Percentiles rank a stretch among this genome's conserved stretches.
These are phyloP conservation scores for Opisthocomus hoazin DNA, from an alignment of 2,113 vertebrate genomes.

Conservation along the genomic window DNA sequence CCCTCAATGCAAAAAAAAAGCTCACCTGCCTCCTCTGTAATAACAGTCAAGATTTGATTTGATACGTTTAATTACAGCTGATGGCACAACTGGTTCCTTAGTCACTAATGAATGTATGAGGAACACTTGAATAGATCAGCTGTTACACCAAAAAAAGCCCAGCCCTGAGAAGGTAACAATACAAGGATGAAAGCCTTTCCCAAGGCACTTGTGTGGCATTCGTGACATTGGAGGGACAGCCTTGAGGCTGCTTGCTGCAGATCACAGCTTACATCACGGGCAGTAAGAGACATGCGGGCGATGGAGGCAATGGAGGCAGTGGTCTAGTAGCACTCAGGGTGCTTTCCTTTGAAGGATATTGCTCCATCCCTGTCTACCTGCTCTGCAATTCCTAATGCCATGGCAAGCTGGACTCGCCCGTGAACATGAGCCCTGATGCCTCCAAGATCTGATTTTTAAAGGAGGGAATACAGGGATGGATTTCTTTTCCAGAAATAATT, in stretches of 20 bases:
- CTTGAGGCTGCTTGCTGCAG: too few species aligned
- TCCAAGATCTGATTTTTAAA: not conserved
- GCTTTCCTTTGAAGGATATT: not conserved
- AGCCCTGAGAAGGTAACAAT: not conserved
- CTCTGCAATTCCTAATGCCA: not conserved
- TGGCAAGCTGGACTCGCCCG: not conserved
- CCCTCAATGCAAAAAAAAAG: not conserved
- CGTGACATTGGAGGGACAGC: accelerated
- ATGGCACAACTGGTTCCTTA: not conserved
- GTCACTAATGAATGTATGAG: not conserved
- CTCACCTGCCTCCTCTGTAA: not conserved
- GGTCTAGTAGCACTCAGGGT: not conserved
- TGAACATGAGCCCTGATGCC: not conserved
- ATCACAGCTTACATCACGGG: not conserved
- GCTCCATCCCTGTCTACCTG: not conserved
- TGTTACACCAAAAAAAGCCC: not conserved
- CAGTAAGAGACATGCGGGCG: accelerated
- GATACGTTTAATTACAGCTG: not conserved
- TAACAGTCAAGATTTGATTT: not conserved
- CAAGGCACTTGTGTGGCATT: not conserved
- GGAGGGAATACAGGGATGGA: not conserved
- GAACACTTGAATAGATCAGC: not conserved
- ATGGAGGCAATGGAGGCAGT: not conserved
- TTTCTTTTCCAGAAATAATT: not conserved
- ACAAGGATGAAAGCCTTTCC: not conserved